Evolutionary conservation across 1,140 invertebrate species (phyloP).

Genomic region (Dryas iulia): DNA sequence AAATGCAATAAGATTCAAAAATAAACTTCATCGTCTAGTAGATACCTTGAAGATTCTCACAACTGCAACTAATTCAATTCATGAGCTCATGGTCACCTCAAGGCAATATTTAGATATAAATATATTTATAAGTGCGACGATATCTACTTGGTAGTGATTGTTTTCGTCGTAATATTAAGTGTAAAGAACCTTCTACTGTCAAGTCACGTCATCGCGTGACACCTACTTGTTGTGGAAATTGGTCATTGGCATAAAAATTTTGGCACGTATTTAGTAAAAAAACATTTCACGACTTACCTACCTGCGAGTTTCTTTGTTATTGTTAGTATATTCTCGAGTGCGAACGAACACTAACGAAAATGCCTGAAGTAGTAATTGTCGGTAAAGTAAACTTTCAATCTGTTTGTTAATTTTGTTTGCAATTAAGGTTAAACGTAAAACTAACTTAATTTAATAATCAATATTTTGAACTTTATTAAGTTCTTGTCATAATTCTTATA

Average conservation of each 20-base stretch:
- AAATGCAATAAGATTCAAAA: constrained; percentile 15
- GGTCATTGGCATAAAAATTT: constrained; percentile 59
- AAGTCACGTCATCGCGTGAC: constrained; percentile 21
- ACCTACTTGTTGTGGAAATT: constrained; percentile 40
- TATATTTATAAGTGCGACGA: background rate
- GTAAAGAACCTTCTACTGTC: constrained; percentile 6
- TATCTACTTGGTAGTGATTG: background rate
- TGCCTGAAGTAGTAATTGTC: constrained; percentile 61
- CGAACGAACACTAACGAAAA: constrained; percentile 51
- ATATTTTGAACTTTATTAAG: background rate
- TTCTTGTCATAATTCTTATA: background rate
- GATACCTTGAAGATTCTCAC: constrained; percentile 11
- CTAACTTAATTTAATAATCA: background rate
- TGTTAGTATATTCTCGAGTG: constrained; percentile 54
- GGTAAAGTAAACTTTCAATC: constrained; percentile 50
- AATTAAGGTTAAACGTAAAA: background rate
- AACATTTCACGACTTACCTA: background rate
- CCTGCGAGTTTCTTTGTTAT: constrained; percentile 30
- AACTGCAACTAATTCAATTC: constrained; percentile 2
- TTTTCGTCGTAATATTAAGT: constrained; percentile 1
- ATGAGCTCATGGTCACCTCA: background rate
- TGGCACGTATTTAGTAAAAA: constrained; percentile 49
- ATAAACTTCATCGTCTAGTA: constrained; percentile 7
- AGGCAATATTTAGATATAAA: background rate
- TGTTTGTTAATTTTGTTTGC: background rate